Conservation (phyloP, 2,113 vertebrate species). For the Chamaetylas fuelleborni region DNA sequence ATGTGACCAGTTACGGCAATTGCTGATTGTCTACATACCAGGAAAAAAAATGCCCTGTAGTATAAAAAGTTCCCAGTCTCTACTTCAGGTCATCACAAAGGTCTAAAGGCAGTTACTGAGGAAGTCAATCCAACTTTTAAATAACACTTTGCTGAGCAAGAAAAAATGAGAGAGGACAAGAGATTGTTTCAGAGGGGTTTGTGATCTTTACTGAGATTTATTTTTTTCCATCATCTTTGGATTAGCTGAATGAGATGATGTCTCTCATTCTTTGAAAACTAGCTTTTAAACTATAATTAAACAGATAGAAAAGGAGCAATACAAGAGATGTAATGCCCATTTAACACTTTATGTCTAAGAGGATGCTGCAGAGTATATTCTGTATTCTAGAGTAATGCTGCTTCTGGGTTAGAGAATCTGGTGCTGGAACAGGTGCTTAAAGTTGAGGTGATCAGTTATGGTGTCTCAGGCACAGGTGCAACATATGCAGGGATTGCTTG, state of each 20-base stretch:
- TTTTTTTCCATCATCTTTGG: neutral
- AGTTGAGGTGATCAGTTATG: neutral
- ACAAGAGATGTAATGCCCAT: neutral
- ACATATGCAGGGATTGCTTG: neutral
- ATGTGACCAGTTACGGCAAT: slow-evolving; percentile 54
- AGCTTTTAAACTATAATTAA: neutral
- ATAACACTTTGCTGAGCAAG: neutral
- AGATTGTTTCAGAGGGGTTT: neutral
- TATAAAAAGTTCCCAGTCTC: slow-evolving; percentile 32
- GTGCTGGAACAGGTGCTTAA: neutral
- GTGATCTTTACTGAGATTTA: neutral
- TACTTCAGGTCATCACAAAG: slow-evolving; percentile 32
- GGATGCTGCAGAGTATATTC: neutral
- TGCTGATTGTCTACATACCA: slow-evolving; percentile 52
- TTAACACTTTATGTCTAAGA: neutral
- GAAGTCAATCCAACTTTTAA: neutral
- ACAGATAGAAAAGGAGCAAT: neutral
- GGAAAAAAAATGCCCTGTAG: slow-evolving; percentile 15
- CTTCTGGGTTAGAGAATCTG: neutral
- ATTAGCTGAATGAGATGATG: neutral
- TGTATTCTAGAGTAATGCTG: neutral
- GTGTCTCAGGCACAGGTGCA: neutral
- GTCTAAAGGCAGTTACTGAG: neutral
- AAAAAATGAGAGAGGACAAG: neutral
- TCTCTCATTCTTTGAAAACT: neutral